Evolutionary conservation across 2,113 vertebrate species (phyloP), one percentile per base, ranked within the genome.

Genomic region (Poecile atricapillus): DNA sequence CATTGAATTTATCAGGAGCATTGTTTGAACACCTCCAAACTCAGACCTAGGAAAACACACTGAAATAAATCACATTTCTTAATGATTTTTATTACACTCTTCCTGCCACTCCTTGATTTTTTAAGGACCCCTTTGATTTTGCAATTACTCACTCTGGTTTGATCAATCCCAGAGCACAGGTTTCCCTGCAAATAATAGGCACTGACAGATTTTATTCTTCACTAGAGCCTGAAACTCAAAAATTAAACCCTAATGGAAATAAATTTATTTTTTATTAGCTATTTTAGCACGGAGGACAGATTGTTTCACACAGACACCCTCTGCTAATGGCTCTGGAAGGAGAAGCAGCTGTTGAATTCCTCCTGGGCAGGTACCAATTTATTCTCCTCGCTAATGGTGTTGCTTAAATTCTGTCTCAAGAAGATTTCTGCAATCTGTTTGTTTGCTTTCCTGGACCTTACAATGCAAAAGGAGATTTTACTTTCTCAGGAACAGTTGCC

Each of bases 231-330:
- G 93, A 96, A 96, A 95, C 89, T 50, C 64, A 78, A 64, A 95
- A 95, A 90, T 90, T 95, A 96, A 93, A 90, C 58, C 1, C 8
- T 59, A 95, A 95, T 70, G 68, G 68, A 91, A 93, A 93, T 88
- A 95, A 90, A 97, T 95, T 77, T 88, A 35, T 58, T 77, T 93
- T 95, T 94, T 94, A 96, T 97, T 94, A 92, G 85, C 87, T 93
- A 65, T 93, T 95, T 93, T 89, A 95, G 94, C 68, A 68, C 71
- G 0, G 2, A 63, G 52, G 55, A 67, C 78, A 83, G 92, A 89
- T 83, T 86, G 83, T 30, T 92, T 96, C 90, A 79, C 67, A 92
- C 78, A 83, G 64, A 89, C n/a, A 7, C 46, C 67, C 24, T 55
- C 50, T 75, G 67, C 71, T 96, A 95, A 96, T 64, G 47, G 71